phyloP scores from a whole-genome alignment of 2,888 invertebrate species.

The Nymphalis c-album region DNA sequence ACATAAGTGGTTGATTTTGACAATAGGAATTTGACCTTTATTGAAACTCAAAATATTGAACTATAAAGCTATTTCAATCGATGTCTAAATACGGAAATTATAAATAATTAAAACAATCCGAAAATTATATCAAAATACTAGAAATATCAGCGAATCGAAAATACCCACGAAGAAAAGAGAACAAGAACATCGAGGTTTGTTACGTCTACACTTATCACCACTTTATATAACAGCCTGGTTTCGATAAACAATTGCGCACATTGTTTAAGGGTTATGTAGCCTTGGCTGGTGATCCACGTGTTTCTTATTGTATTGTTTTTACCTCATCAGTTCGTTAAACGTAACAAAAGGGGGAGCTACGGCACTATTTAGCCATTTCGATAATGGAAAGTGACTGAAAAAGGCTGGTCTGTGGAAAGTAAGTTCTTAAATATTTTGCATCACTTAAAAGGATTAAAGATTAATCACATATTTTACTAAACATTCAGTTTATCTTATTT shows the following conservation, averaged over 20 bases:
- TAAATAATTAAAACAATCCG: not conserved
- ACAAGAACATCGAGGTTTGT: not conserved
- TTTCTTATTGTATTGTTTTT: not conserved
- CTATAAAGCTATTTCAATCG: no score
- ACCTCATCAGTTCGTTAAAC: conserved; percentile 2
- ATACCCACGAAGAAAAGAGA: not conserved
- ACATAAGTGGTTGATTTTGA: conserved; percentile 3
- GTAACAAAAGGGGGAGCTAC: conserved; percentile 20
- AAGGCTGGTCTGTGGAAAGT: not conserved
- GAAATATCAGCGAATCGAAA: not conserved
- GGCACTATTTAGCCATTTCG: conserved; percentile 12
- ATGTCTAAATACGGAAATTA: not conserved
- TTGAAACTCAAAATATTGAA: no score
- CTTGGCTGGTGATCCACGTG: conserved; percentile 5
- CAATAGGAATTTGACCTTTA: not conserved
- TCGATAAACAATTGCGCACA: conserved; percentile 25
- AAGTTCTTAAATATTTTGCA: not conserved
- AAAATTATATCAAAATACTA: not conserved
- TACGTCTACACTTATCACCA: not conserved
- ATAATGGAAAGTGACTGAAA: not conserved
- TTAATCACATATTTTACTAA: not conserved
- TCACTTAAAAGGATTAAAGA: not conserved
- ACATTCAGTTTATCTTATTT: conserved; percentile 37
- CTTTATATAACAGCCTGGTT: conserved; percentile 22
- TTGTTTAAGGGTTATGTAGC: conserved; percentile 26